Evolutionary conservation across 2,113 vertebrate genomes (phyloP), one percentile per base, ranked within the genome.

Genomic region (Pelodiscus sinensis): DNA sequence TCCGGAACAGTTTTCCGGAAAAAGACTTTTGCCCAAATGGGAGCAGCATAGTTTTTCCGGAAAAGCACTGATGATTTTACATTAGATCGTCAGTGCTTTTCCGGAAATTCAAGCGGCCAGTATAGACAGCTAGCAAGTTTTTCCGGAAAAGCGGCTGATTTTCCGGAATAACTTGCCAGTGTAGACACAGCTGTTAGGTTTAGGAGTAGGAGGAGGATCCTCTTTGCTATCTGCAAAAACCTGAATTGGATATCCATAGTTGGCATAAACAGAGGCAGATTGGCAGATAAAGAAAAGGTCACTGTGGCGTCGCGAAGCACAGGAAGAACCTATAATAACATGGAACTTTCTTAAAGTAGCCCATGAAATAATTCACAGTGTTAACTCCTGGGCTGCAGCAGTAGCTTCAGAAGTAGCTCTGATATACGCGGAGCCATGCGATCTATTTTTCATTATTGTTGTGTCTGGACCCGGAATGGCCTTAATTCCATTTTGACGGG

Each of bases 241-340:
- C 89, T 84, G 85, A 93, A 85, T 90, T 96, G 95, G 92, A 87
- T 92, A 68, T 31, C 96, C 96, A 87, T 95, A 95, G 95, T 96
- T 96, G 96, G 96, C 90, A 96, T 92, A 95, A 96, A 88, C 77
- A 85, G 96, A 96, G 96, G 96, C 95, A 58, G 94, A 91, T 88
- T 89, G 93, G 94, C 92, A 95, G 94, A 90, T 60, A 78, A 92
- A 89, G 89, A 73, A 88, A 84, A 95, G 95, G 95, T 97, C 96
- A 68, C 3, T 18, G 96, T 87, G 96, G 96, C 96, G 96, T 68
- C 95, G 93, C 79, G 3, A 25, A 90, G 96, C 91, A 50, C 88
- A 27, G 88, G 92, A 89, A 92, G 93, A 96, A 85, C 54, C 73
- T 27, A 0, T 3, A 9, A 58, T 92, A 68, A 71, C 54, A 27